Evolutionary conservation across 2,888 invertebrate species (phyloP), one percentile per base, ranked within the genome.

Genomic region (Ophion costatus): DNA sequence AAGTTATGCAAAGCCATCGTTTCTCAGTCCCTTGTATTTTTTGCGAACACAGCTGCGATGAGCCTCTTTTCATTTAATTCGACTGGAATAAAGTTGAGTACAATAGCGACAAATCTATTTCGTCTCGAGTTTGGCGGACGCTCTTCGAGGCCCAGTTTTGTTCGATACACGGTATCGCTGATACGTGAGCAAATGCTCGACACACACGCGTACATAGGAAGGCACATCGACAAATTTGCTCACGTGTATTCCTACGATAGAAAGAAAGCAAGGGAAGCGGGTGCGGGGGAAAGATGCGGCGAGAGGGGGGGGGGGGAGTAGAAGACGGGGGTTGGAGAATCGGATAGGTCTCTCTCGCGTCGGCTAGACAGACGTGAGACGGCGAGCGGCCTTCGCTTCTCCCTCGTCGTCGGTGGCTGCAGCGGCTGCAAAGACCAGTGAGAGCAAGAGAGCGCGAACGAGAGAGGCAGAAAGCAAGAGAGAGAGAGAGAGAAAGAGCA

Each of bases 341-440:
- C 82, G 87, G 86, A 84, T 88, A 86, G 81, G 64, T 81, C 74
- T 71, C 74, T 87, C 67, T 81, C 83, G 85, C 67, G 79, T 80
- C 87, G 87, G 79, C 88, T 89, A 90, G 89, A 90, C 90, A 87
- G 87, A 77, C 87, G 79, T 87, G 89, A 90, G 89, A 89, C 89
- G 85, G 85, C 85, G 87, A 88, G 86, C 88, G 89, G 87, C 87
- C 88, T 84, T 88, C 88, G 82, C 57, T 63, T 81, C 69, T 81
- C 67, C 79, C 79, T 80, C 80, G 71, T 63, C 76, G 67, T 42
- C 51, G 73, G 20, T 80, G 86, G 73, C 77, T 67, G 66, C 84
- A 73, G 73, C 80, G 82, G 84, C 84, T 86, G 67, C 51, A 69
- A 80, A 80, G 86, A 87, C 87, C 87, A 88, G 80, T 69, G 80